Evolutionary conservation across 2,888 invertebrate genomes (phyloP).

Genomic region (Xylocampa areola): DNA sequence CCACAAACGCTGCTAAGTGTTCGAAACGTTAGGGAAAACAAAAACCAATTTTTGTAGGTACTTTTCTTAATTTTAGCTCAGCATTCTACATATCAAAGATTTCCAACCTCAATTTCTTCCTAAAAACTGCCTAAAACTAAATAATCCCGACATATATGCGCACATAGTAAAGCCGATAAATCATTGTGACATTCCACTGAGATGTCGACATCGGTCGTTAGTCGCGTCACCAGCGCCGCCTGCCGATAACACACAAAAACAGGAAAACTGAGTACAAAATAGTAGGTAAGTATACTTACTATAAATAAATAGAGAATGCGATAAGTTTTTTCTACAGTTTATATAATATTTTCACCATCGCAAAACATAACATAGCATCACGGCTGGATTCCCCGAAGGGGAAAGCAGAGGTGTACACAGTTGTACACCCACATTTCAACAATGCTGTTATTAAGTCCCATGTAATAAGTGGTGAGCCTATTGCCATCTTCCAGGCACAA

Average conservation of each 20-base stretch:
- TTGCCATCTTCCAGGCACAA: too few relatives aligned
- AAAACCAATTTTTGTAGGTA: too few relatives aligned
- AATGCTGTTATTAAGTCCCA: too few relatives aligned
- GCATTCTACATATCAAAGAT: not conserved
- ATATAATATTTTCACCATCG: slow-evolving; percentile 22
- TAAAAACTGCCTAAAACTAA: slow-evolving; percentile 19
- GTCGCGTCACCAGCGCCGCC: slow-evolving; percentile 70
- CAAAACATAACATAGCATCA: too few relatives aligned
- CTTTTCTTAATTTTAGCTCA: not conserved
- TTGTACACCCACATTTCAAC: too few relatives aligned
- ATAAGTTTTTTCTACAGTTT: slow-evolving; percentile 28
- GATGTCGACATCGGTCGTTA: slow-evolving; percentile 79
- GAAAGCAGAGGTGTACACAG: too few relatives aligned
- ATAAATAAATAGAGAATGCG: slow-evolving; percentile 20
- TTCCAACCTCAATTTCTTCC: slow-evolving; percentile 10
- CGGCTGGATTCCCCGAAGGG: too few relatives aligned
- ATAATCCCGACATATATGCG: slow-evolving; percentile 22
- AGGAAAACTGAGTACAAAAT: slow-evolving; percentile 58
- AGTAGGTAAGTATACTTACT: slow-evolving; percentile 31
- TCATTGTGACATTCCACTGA: slow-evolving; percentile 80
- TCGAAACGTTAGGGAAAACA: too few relatives aligned
- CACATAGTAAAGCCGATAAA: slow-evolving; percentile 67
- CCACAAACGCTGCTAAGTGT: too few relatives aligned
- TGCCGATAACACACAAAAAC: slow-evolving; percentile 77
- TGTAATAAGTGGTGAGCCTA: too few relatives aligned